Conservation (phyloP, 2,888 invertebrate species). For the Caenorhabditis doughertyi region DNA sequence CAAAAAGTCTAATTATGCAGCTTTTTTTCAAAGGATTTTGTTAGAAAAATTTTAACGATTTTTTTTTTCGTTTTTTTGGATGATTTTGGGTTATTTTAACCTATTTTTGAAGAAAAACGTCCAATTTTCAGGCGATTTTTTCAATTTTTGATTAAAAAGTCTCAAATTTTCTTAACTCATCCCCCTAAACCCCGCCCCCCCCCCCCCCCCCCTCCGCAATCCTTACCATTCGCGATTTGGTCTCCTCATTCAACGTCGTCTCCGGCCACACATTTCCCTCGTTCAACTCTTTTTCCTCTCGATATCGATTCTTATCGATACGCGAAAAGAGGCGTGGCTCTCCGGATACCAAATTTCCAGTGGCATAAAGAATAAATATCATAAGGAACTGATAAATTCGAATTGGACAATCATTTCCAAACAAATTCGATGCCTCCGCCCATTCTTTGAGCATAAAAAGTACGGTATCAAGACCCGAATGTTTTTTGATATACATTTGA, state of each 20-base stretch:
- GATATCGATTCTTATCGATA: neutral
- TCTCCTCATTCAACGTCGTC: neutral
- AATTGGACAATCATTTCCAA: constrained; percentile 18
- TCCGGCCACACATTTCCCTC: neutral
- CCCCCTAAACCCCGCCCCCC: too few relatives aligned
- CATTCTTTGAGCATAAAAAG: constrained; percentile 61
- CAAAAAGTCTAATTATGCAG: too few relatives aligned
- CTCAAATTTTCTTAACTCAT: too few relatives aligned
- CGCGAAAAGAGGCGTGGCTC: neutral
- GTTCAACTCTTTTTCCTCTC: constrained; percentile 8
- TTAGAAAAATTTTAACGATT: too few relatives aligned
- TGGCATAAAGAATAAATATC: constrained; percentile 53
- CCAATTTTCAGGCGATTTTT: too few relatives aligned
- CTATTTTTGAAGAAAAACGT: too few relatives aligned
- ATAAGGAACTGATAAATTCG: constrained; percentile 44
- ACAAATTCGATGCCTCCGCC: constrained; percentile 28
- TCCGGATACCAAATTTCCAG: constrained; percentile 6
- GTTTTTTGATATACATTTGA: neutral
- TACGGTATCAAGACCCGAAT: constrained; percentile 50
- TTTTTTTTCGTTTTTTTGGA: too few relatives aligned
- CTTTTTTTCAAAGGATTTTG: too few relatives aligned
- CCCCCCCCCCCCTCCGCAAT: too few relatives aligned
- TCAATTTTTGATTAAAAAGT: too few relatives aligned
- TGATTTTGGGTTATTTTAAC: too few relatives aligned
- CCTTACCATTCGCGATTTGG: constrained; percentile 22